A percentile compares a stretch with the other conserved stretches of the same genome.
These are phyloP conservation scores for Drosophila baimaii DNA, from an alignment of 1,140 invertebrate genomes.

Conservation along the genomic window DNA sequence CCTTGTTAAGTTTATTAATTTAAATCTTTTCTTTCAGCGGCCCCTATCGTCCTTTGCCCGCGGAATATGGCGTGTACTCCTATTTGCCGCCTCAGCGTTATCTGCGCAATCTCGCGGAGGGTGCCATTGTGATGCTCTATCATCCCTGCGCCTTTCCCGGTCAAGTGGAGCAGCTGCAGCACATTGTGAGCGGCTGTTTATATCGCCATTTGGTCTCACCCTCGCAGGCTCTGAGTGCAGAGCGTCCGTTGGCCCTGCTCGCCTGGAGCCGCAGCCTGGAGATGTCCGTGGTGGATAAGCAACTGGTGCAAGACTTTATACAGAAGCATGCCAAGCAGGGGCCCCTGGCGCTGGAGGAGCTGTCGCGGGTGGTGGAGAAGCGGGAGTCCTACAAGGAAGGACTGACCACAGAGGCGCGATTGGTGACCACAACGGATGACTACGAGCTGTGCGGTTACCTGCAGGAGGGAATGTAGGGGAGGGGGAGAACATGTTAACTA, in stretches of 20 bases:
- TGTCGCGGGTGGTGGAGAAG: constrained; percentile 88
- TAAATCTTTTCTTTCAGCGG: constrained; percentile 86
- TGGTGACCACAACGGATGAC: constrained; percentile 86
- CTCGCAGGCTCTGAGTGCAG: constrained; percentile 86
- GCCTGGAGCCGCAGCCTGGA: constrained; percentile 90
- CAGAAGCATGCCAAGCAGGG: constrained; percentile 87
- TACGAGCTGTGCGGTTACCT: constrained; percentile 85
- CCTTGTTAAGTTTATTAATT: background rate
- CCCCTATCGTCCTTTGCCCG: constrained; percentile 91
- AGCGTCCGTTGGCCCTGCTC: constrained; percentile 90
- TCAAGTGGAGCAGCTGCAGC: constrained; percentile 88
- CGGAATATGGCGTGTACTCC: constrained; percentile 92
- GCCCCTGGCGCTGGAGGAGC: constrained; percentile 83
- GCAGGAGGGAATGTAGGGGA: constrained; percentile 52
- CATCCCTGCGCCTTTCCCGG: constrained; percentile 92
- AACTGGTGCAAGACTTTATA: constrained; percentile 88
- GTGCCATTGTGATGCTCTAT: constrained; percentile 93
- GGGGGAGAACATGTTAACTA: constrained; percentile 37
- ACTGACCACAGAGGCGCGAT: constrained; percentile 85
- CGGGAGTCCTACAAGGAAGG: constrained; percentile 86
- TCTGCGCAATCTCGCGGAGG: constrained; percentile 94
- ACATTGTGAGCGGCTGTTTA: constrained; percentile 89
- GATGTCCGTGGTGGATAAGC: constrained; percentile 89
- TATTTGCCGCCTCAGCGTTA: constrained; percentile 93
- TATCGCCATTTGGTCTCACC: constrained; percentile 93